Evolutionary conservation across 2,888 invertebrate genomes (phyloP).

Genomic region (Tyria jacobaeae): DNA sequence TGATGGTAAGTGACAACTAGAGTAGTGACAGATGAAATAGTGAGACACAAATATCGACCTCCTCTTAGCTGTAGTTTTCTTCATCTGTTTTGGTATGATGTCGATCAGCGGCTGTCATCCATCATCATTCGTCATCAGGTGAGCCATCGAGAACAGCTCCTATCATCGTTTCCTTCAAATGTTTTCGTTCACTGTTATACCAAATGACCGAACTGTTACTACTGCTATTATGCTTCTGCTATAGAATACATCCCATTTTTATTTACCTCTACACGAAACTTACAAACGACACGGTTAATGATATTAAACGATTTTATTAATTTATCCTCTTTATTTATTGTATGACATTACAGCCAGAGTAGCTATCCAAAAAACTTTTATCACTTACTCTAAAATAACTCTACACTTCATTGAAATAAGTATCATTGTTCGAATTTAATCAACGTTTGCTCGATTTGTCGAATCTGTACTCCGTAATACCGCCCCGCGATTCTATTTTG

Average conservation of each 20-base stretch:
- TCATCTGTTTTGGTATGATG: no score
- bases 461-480: neutral
- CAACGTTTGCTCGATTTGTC: neutral
- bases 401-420: neutral
- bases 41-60: no score
- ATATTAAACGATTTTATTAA: neutral
- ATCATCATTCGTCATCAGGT: no score
- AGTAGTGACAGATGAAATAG: no score
- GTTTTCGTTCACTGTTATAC: no score
- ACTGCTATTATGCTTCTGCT: no score
- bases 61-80: no score
- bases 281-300: neutral
- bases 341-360: neutral
- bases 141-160: no score
- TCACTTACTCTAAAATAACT: neutral
- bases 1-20: no score
- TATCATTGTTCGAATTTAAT: neutral
- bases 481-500: constrained; percentile 1
- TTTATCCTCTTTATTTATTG: neutral
- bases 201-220: constrained; percentile 41
- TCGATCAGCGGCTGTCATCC: no score
- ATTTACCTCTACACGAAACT: no score
- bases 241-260: neutral
- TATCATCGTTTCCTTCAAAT: no score
- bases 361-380: neutral